Conservation (phyloP, 2,888 invertebrate species). For the Mongoloraphidia duomilia region DNA sequence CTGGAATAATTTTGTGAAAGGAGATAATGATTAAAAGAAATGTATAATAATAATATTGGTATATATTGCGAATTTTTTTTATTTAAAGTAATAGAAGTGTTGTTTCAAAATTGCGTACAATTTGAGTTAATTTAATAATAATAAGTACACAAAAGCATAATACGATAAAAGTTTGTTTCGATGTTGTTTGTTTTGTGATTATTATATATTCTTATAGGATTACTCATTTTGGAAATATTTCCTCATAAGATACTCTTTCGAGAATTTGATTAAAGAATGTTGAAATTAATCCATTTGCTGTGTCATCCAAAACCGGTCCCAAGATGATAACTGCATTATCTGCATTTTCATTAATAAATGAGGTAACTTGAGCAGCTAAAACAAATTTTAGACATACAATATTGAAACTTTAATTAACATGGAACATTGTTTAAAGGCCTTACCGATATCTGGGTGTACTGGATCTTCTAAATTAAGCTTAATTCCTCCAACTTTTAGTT, state of each 20-base stretch:
- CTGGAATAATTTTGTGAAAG: too few relatives aligned
- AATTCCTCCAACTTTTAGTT: conserved; percentile 44
- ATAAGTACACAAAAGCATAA: too few relatives aligned
- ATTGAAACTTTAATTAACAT: not conserved
- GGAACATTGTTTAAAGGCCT: conserved; percentile 10
- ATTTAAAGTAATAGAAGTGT: too few relatives aligned
- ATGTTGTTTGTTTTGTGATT: too few relatives aligned
- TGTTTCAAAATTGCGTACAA: too few relatives aligned
- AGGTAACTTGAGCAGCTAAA: conserved; percentile 49
- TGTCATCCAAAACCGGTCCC: conserved; percentile 2
- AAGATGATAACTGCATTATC: conserved; percentile 10
- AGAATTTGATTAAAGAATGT: not conserved
- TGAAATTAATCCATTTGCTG: not conserved
- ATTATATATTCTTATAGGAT: too few relatives aligned
- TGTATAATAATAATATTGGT: too few relatives aligned
- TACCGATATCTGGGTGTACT: conserved; percentile 41
- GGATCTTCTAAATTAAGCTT: conserved; percentile 38
- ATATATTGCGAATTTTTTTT: too few relatives aligned
- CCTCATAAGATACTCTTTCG: not conserved
- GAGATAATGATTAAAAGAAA: too few relatives aligned
- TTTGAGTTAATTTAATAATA: too few relatives aligned
- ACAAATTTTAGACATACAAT: conserved; percentile 13
- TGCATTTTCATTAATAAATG: conserved; percentile 56
- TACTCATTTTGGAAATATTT: not conserved
- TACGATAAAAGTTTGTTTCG: too few relatives aligned